phyloP scores from a whole-genome alignment of 2,797 vertebrate species.

The Danio choprae region DNA sequence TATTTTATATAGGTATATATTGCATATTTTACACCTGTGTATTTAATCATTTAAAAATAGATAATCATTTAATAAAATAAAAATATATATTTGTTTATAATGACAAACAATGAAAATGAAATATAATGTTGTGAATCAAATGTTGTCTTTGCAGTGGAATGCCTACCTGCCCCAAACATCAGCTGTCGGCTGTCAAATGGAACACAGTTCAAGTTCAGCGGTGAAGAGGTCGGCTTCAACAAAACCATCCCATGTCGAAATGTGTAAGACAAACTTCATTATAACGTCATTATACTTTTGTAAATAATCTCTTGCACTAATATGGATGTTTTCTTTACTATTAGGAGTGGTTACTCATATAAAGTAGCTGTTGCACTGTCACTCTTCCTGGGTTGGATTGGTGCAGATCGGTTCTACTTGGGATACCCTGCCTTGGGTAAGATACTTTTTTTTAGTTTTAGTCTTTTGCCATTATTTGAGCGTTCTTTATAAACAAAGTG shows the following conservation, averaged over 20 bases:
- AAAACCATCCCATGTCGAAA: constrained; percentile 89
- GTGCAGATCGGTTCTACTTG: constrained; percentile 96
- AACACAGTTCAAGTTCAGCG: constrained; percentile 86
- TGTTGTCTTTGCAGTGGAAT: constrained; percentile 74
- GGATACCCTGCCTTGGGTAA: constrained; percentile 96
- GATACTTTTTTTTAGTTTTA: constrained; percentile 56
- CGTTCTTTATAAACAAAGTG: neutral
- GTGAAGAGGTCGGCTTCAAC: constrained; percentile 89
- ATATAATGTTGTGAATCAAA: neutral
- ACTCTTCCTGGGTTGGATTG: constrained; percentile 96
- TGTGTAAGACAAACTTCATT: constrained; percentile 85
- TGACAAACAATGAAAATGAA: neutral
- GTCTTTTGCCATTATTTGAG: neutral
- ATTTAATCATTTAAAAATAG: too few relatives aligned
- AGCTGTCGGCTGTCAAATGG: constrained; percentile 87
- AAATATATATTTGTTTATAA: too few relatives aligned
- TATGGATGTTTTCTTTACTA: neutral
- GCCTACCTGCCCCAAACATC: constrained; percentile 92
- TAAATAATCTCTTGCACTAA: neutral
- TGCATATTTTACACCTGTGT: too few relatives aligned
- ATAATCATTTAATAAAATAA: too few relatives aligned
- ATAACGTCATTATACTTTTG: too few relatives aligned
- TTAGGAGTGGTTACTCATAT: constrained; percentile 94
- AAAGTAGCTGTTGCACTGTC: constrained; percentile 96
- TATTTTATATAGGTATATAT: too few relatives aligned